Evolutionary conservation across 2,113 vertebrate genomes (phyloP).

Genomic region (Rhinoptilus africanus): DNA sequence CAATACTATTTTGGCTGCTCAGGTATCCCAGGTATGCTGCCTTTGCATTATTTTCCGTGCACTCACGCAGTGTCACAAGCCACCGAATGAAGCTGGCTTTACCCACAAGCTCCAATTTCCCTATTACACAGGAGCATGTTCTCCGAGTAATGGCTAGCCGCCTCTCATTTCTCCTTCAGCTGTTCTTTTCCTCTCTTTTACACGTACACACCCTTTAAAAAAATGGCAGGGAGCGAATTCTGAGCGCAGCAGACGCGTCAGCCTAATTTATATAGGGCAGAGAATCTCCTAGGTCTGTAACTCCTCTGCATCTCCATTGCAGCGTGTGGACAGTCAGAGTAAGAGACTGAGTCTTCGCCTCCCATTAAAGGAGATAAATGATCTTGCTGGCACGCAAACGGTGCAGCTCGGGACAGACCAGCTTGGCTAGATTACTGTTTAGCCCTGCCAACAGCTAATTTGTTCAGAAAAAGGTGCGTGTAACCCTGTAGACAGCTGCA

Average conservation of each 20-base stretch:
- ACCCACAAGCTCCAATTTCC: background rate
- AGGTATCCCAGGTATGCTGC: background rate
- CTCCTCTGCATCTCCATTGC: background rate
- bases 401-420: background rate
- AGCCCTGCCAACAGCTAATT: background rate
- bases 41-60: background rate
- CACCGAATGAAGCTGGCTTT: background rate
- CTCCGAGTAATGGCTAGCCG: background rate
- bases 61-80: background rate
- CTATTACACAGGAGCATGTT: background rate
- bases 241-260: fast-evolving
- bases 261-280: background rate
- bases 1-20: background rate
- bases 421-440: background rate
- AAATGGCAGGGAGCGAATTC: background rate
- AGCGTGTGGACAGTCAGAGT: fast-evolving
- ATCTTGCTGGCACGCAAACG: background rate
- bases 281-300: background rate
- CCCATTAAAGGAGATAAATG: background rate
- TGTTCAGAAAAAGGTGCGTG: background rate
- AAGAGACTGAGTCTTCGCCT: background rate
- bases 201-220: background rate
- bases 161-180: slow-evolving; percentile 21
- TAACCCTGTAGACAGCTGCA: background rate
- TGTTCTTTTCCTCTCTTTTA: background rate